Evolutionary conservation across 2,113 vertebrate genomes (phyloP).

Genomic region (Cariama cristata): DNA sequence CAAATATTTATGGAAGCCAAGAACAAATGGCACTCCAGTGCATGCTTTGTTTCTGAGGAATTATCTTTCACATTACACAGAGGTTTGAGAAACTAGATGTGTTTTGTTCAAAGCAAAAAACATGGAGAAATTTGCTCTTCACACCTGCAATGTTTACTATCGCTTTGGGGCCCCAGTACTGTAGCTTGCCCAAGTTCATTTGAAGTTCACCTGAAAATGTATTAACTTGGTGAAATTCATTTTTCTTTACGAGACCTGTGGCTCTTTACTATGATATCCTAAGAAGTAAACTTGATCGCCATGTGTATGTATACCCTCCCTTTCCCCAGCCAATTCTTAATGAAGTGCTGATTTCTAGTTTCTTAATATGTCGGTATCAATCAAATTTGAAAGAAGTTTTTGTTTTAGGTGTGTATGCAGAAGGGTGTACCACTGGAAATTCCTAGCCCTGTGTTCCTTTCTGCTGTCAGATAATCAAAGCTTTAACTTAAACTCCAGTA

Average conservation of each 20-base stretch:
- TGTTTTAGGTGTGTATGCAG: not conserved
- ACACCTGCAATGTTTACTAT: not conserved
- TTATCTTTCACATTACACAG: not conserved
- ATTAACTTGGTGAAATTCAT: not conserved
- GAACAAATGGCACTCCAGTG: not conserved
- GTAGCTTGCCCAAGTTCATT: not conserved
- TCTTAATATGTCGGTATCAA: not conserved
- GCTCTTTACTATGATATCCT: not conserved
- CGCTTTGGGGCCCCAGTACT: not conserved
- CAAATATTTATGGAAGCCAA: not conserved
- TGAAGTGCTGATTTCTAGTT: not conserved
- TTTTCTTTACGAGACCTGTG: accelerated
- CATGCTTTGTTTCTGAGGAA: not conserved
- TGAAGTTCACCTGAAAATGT: not conserved
- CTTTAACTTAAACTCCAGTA: not conserved
- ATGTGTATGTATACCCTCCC: not conserved
- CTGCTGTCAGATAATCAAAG: not conserved
- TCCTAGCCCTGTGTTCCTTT: not conserved
- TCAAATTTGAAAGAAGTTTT: not conserved
- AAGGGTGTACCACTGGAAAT: not conserved
- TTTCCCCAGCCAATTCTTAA: not conserved
- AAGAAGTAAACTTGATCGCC: not conserved
- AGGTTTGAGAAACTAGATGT: not conserved
- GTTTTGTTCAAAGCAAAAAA: not conserved
- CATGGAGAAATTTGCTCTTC: not conserved